Evolutionary conservation across 2,797 vertebrate species (phyloP).

Genomic region (Spatula clypeata): DNA sequence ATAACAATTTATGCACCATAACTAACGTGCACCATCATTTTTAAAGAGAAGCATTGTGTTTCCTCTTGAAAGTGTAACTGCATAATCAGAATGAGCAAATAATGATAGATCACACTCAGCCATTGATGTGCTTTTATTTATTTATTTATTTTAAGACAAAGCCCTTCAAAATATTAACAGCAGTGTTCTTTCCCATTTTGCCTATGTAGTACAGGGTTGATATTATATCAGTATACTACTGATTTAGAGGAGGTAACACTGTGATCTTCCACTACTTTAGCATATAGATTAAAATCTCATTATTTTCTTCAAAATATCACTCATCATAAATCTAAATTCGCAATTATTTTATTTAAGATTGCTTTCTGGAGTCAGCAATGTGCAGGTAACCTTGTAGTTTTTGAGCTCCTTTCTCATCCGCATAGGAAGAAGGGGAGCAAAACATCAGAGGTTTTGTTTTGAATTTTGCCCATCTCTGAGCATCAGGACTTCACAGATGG

Average conservation of each 20-base stretch:
- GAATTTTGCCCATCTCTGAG: background rate
- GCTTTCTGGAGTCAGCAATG: background rate
- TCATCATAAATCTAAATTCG: background rate
- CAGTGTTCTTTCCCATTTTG: fast-evolving
- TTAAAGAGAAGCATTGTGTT: background rate
- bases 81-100: background rate
- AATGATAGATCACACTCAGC: background rate
- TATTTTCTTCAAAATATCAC: background rate
- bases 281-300: background rate
- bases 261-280: background rate
- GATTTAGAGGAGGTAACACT: background rate
- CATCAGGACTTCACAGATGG: background rate
- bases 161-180: background rate
- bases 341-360: background rate
- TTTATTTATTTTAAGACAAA: background rate
- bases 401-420: background rate
- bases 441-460: background rate
- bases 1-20: background rate
- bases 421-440: background rate
- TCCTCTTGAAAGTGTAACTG: background rate
- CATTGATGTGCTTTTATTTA: background rate
- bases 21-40: background rate
- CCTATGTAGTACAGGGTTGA: background rate
- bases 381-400: background rate
- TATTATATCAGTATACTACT: background rate